phyloP scores from a whole-genome alignment of 2,888 invertebrate species.

The Sinotaia quadrata region DNA sequence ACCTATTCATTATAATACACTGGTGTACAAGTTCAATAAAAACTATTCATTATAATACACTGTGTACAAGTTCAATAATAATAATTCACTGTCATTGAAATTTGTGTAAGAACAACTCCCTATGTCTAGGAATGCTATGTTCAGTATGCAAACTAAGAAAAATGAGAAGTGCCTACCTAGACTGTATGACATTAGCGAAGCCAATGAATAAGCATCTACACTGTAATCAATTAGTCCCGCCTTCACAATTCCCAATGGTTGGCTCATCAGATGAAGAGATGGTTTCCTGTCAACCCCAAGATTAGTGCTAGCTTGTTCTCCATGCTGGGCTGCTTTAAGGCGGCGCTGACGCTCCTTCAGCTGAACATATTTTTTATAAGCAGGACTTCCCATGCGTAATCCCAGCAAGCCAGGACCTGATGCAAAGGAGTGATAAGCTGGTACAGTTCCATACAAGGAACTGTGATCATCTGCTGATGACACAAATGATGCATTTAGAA shows the following conservation, averaged over 20 bases:
- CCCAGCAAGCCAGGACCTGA: slow-evolving; percentile 34
- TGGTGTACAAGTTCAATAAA: no score
- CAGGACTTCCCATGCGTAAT: slow-evolving; percentile 43
- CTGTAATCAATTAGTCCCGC: slow-evolving; percentile 33
- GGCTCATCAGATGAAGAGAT: slow-evolving; percentile 19
- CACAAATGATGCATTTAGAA: slow-evolving; percentile 19
- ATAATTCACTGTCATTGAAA: no score
- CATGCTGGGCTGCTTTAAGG: slow-evolving; percentile 52
- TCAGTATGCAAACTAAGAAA: no score
- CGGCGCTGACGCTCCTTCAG: slow-evolving; percentile 64
- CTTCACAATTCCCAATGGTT: slow-evolving; percentile 17
- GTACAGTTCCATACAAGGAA: slow-evolving; percentile 17
- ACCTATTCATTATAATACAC: no score
- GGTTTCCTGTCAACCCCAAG: slow-evolving; percentile 1
- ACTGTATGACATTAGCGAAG: slow-evolving; percentile 58
- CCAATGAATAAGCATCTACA: slow-evolving; percentile 53
- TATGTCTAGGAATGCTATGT: no score
- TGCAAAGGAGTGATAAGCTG: slow-evolving; percentile 25
- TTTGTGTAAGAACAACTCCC: no score
- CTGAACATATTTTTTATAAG: slow-evolving; percentile 63
- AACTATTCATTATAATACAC: no score
- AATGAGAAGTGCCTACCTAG: slow-evolving; percentile 58
- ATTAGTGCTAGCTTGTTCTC: slow-evolving; percentile 7
- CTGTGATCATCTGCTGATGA: slow-evolving; percentile 7
- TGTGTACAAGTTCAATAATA: no score